A percentile compares a stretch with the other conserved stretches of the same genome.
phyloP scores from a whole-genome alignment of 2,797 vertebrate genomes.

The Apodemus agrarius region DNA sequence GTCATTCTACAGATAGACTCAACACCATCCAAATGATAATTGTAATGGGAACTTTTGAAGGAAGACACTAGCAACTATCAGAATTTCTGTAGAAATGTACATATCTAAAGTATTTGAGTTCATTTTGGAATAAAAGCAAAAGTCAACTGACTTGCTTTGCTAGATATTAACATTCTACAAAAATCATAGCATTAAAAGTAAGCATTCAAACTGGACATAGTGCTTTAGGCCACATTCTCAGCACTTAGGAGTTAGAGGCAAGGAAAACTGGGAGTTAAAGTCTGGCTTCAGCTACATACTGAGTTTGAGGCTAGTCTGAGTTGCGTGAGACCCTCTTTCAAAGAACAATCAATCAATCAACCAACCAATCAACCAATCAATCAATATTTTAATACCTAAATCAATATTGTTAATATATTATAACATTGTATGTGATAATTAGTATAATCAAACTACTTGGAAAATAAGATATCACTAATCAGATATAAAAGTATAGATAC shows the following conservation, averaged over 20 bases:
- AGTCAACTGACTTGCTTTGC: not conserved
- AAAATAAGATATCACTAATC: not conserved
- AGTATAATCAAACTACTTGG: not conserved
- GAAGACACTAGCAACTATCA: not conserved
- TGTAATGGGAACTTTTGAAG: not conserved
- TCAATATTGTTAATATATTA: not conserved
- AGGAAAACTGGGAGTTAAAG: not conserved
- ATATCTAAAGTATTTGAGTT: not conserved
- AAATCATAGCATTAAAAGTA: not conserved
- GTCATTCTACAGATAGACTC: not conserved
- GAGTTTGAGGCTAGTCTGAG: not conserved
- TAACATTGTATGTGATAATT: not conserved
- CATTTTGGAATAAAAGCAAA: constrained; percentile 27
- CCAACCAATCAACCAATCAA: not conserved
- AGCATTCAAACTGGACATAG: not conserved
- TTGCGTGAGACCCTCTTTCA: not conserved
- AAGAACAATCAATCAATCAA: not conserved
- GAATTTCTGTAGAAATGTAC: not conserved
- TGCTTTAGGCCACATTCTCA: no score
- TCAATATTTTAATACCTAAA: not conserved
- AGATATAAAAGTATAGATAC: not conserved
- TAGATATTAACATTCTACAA: not conserved
- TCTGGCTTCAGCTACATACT: not conserved
- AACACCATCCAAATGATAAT: not conserved
- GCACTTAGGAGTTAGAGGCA: not conserved